Evolutionary conservation across 2,888 invertebrate species (phyloP).

Genomic region (Platycheirus rosarum): DNA sequence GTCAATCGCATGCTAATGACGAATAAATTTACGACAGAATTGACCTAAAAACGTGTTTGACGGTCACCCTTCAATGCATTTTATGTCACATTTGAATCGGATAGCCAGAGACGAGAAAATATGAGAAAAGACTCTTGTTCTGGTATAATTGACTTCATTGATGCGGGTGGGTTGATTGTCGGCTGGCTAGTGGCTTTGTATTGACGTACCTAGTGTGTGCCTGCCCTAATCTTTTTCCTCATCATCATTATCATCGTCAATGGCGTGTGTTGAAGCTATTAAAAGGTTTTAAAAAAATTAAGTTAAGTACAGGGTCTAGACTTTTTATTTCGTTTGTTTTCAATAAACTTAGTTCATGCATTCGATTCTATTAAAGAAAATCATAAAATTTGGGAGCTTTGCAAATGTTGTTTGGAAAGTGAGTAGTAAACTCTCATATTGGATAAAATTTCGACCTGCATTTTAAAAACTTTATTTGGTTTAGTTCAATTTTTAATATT

Average conservation of each 20-base stretch:
- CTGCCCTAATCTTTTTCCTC: conserved; percentile 37
- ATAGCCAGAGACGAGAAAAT: conserved; percentile 12
- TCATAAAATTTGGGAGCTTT: too few relatives aligned
- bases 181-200: not conserved
- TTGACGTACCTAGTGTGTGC: conserved; percentile 7
- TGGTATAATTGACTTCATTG: conserved; percentile 61
- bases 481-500: too few relatives aligned
- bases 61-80: conserved; percentile 37
- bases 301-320: conserved; percentile 58
- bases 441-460: too few relatives aligned
- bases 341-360: not conserved
- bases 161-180: conserved; percentile 66
- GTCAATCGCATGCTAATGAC: conserved; percentile 32
- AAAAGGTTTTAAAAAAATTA: conserved; percentile 59
- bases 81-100: conserved; percentile 49
- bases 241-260: conserved; percentile 54
- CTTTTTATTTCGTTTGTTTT: conserved; percentile 36
- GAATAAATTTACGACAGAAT: conserved; percentile 61
- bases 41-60: conserved; percentile 66
- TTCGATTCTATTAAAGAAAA: too few relatives aligned
- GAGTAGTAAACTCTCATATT: too few relatives aligned
- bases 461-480: too few relatives aligned
- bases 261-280: conserved; percentile 68
- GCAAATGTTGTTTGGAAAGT: too few relatives aligned
- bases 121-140: conserved; percentile 10